Evolutionary conservation across 2,888 invertebrate species (phyloP).

Genomic region (Andrena trimmerana): DNA sequence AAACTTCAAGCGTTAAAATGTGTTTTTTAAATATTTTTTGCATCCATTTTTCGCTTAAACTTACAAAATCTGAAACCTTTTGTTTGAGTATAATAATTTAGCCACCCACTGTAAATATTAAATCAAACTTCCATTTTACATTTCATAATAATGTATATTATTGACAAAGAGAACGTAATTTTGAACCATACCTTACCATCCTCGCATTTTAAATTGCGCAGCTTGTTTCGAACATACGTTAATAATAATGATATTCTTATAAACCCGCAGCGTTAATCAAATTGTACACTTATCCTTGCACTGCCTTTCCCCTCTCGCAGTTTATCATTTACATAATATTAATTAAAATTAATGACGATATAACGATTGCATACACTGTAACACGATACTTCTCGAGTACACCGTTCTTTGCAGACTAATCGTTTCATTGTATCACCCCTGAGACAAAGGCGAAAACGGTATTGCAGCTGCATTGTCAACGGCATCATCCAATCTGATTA

Average conservation of each 20-base stretch:
- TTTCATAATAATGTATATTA: too few relatives aligned
- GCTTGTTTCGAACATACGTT: too few relatives aligned
- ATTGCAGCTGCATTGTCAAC: constrained; percentile 45
- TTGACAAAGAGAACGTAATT: background rate
- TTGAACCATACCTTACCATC: too few relatives aligned
- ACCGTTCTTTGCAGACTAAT: constrained; percentile 26
- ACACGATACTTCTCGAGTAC: constrained; percentile 19
- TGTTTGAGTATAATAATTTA: too few relatives aligned
- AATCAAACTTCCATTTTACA: too few relatives aligned
- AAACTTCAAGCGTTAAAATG: too few relatives aligned
- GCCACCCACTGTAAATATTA: too few relatives aligned
- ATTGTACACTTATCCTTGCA: constrained; percentile 24
- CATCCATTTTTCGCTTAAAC: too few relatives aligned
- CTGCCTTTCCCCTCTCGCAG: background rate
- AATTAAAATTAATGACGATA: background rate
- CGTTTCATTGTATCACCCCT: constrained; percentile 14
- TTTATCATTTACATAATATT: background rate
- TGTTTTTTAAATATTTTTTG: too few relatives aligned
- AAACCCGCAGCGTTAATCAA: background rate
- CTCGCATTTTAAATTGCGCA: too few relatives aligned
- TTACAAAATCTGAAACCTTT: too few relatives aligned
- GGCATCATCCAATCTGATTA: constrained; percentile 48
- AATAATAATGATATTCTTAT: too few relatives aligned
- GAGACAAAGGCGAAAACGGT: constrained; percentile 29
- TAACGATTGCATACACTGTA: constrained; percentile 10